Percentiles rank a stretch among this genome's conserved stretches.
These are phyloP conservation scores for Salpingus planirostris DNA, from an alignment of 2,888 invertebrate genomes.

Conservation along the genomic window DNA sequence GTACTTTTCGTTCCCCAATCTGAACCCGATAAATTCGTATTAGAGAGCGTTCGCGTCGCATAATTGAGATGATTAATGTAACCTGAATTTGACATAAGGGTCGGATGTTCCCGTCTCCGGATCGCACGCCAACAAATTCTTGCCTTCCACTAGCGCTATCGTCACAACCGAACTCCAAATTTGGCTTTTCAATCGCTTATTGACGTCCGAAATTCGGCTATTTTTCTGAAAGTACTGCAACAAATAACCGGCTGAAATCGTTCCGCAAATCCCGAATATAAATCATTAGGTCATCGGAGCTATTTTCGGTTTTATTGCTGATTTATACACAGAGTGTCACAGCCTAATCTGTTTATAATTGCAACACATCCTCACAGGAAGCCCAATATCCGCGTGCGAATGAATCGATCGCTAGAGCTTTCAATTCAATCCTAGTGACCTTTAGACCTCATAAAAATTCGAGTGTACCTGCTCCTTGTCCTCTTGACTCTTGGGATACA, in stretches of 20 bases:
- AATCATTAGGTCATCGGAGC: too few species aligned
- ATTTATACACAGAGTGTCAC: too few species aligned
- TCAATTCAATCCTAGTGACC: too few species aligned
- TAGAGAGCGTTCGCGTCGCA: not conserved
- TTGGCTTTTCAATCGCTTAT: slow-evolving; percentile 81
- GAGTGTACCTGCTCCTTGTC: slow-evolving; percentile 81
- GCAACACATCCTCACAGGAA: too few species aligned
- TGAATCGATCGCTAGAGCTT: too few species aligned
- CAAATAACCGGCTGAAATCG: too few species aligned
- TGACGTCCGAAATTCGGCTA: slow-evolving; percentile 68
- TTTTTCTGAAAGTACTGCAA: slow-evolving; percentile 73
- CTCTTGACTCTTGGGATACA: slow-evolving; percentile 90
- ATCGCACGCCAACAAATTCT: slow-evolving; percentile 80
- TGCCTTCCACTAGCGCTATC: slow-evolving; percentile 92
- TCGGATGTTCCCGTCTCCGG: slow-evolving; percentile 82
- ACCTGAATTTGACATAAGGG: slow-evolving; percentile 95
- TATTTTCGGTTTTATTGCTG: too few species aligned
- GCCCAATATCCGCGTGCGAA: too few species aligned
- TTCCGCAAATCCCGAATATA: too few species aligned
- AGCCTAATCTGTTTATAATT: too few species aligned
- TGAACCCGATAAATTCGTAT: slow-evolving; percentile 32
- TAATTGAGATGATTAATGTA: slow-evolving; percentile 9
- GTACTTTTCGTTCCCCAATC: slow-evolving; percentile 94
- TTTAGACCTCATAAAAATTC: too few species aligned
- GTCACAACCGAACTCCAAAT: slow-evolving; percentile 98